Evolutionary conservation across 2,888 invertebrate genomes (phyloP).

Genomic region (Standfussiana lucernea): DNA sequence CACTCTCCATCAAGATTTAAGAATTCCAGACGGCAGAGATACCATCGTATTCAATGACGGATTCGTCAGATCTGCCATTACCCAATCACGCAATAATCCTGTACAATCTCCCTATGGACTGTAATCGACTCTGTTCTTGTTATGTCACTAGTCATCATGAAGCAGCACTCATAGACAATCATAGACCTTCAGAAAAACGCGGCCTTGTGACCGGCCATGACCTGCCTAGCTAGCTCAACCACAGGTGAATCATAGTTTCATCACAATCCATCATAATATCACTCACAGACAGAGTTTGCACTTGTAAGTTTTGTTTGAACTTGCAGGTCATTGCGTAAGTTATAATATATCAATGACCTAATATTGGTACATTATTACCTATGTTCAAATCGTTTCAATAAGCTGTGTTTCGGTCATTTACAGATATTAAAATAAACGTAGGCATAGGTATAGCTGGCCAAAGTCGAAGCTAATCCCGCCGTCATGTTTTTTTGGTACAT

Average conservation of each 20-base stretch:
- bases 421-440: not conserved
- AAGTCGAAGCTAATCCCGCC: no score
- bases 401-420: not conserved
- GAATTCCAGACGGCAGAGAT: not conserved
- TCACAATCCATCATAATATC: slow-evolving; percentile 3
- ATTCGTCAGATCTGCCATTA: not conserved
- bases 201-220: slow-evolving; percentile 41
- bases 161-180: not conserved
- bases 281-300: not conserved
- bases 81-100: no score
- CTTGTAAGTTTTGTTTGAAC: not conserved
- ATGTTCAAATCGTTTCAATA: not conserved
- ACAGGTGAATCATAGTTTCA: slow-evolving; percentile 18
- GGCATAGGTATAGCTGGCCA: not conserved
- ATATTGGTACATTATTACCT: not conserved
- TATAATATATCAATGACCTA: not conserved
- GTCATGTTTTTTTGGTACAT: not conserved
- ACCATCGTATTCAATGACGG: not conserved
- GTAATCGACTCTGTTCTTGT: not conserved
- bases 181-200: slow-evolving; percentile 4
- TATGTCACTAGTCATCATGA: slow-evolving; percentile 12
- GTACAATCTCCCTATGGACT: not conserved
- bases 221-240: slow-evolving; percentile 5
- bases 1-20: not conserved
- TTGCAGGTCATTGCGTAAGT: not conserved